Evolutionary conservation across 2,888 invertebrate genomes (phyloP), one percentile per base, ranked within the genome.

Genomic region (Amiota mariae): DNA sequence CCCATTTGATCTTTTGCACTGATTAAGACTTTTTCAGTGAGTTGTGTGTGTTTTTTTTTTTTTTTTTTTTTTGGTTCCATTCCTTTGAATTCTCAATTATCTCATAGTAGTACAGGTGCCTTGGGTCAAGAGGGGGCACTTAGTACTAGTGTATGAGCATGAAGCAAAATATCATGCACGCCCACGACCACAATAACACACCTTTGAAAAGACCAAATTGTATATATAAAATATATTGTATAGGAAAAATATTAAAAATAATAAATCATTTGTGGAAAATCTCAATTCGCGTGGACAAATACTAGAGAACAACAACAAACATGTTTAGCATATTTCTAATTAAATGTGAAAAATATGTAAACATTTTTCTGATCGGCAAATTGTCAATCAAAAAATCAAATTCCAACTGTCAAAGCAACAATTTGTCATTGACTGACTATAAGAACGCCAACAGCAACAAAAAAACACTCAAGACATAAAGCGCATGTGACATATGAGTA

Each of bases 381-480:
- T 83, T 83, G 83, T 83, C 83, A 86, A 83, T 83, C 83, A 86
- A 83, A 83, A 82, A 83, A 82, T 83, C 85, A 83, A 83, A 86
- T 83, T 85, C 83, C 83, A 77, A 78, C 78, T 80, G 83, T 78
- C 86, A 78, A 77, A 75, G 80, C 74, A 76, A 75, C 86, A 85
- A 85, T 86, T 86, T 83, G 83, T 83, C 83, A 36, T 36, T 36
- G 36, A 36, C 36, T 36, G 36, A 36, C 36, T 36, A 36, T 36
- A 36, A 0, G 36, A 36, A 36, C 36, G 79, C 75, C 77, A 76
- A 71, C 72, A 73, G 36, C 36, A 36, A 36, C 3, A 85, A 24
- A 24, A 24, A 24, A 24, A 1, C 24, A 24, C 24, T 24, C 24
- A 24, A 82, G 85, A 83, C 82, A 75, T 79, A 82, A 86, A 83